phyloP scores from a whole-genome alignment of 2,113 vertebrate genomes.

The Cariama cristata region DNA sequence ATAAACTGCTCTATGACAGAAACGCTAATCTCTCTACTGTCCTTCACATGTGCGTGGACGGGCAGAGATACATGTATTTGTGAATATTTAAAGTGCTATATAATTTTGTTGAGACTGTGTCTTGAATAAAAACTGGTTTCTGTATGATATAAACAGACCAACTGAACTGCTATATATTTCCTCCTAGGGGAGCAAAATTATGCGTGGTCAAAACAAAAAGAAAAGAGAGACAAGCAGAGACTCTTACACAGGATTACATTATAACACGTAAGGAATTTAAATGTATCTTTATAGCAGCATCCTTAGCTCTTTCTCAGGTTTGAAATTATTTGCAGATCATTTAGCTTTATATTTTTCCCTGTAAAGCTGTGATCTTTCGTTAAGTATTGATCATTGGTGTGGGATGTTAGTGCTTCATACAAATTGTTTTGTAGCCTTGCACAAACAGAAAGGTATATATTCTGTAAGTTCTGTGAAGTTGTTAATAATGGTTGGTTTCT shows the following conservation, averaged over 20 bases:
- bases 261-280: conserved; percentile 91
- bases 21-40: background rate
- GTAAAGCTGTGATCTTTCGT: background rate
- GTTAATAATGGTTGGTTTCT: background rate
- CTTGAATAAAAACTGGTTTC: conserved; percentile 2
- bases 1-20: background rate
- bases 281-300: background rate
- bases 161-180: conserved; percentile 24
- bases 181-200: conserved; percentile 91
- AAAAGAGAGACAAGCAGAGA: conserved; percentile 91
- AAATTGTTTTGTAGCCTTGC: background rate
- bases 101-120: background rate
- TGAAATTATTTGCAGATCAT: background rate
- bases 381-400: background rate
- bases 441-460: background rate
- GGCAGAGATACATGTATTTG: background rate
- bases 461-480: background rate
- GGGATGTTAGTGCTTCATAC: background rate
- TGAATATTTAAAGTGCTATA: background rate
- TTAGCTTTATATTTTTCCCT: background rate
- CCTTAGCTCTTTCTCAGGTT: background rate
- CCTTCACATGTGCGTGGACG: background rate
- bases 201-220: conserved; percentile 95
- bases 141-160: conserved; percentile 20
- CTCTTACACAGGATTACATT: conserved; percentile 96